Base-by-base conservation (phyloP, 2,113 vertebrate species). In the Arvicanthis niloticus region DNA sequence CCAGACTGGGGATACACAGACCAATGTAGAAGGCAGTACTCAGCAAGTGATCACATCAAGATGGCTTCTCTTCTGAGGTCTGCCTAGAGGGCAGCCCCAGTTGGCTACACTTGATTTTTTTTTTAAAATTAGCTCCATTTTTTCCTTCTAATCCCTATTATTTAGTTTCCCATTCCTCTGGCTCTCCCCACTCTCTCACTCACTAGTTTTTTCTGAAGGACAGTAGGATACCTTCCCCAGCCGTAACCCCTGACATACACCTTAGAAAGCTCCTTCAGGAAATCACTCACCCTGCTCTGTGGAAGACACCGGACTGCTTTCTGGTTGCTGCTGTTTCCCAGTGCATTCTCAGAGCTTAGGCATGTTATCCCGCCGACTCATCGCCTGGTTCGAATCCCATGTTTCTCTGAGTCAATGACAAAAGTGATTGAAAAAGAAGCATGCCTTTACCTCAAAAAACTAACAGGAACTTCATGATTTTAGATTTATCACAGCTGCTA, bases 301-400 rank as follows among this genome's bases (percentile, higher is more conserved):
- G 19, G 26, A 56, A 76, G 16, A 75, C 78, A 62, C 31, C 10
- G 5, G 31, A 16, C 7, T 6, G 17, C 62, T 67, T 86, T 53
- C 60, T 31, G 16, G n/a, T 89, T 40, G 60, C 31, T 77, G 16
- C 45, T 77, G 8, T 68, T 91, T 82, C 86, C 53, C 13, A 53
- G 21, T 15, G 37, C n/a, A 22, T 81, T 70, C 5, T 0, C 60
- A 58, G 84, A 89, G 34, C 88, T 65, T 11, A n/a, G 48, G 53
- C 73, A 22, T 70, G 89, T 95, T 82, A 76, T 60, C 88, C 51
- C 90, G 48, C 56, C 58, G 93, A 93, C 62, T 84, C 42, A 24
- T 93, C 88, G 94, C 48, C 75, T 91, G 88, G 67, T 95, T 94
- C 88, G 92, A 88, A 92, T 92, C 56, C 42, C 15, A 3, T 81